Conservation (phyloP, 2,888 invertebrate genomes). For the Rhamnusium bicolor region DNA sequence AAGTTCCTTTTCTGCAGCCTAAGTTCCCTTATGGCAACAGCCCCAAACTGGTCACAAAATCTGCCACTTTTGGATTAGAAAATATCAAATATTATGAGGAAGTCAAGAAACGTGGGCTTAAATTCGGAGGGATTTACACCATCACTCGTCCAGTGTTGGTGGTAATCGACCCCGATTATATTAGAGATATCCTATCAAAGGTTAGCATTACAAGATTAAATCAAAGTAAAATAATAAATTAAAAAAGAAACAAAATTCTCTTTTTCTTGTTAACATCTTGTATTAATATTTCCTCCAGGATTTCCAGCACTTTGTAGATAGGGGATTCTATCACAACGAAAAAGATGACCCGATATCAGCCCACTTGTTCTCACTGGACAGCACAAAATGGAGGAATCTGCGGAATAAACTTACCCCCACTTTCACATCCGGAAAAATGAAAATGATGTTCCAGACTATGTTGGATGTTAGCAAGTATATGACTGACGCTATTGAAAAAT, state of each 20-base stretch:
- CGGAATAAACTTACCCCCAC: constrained; percentile 76
- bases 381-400: constrained; percentile 76
- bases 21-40: constrained; percentile 59
- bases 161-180: constrained; percentile 54
- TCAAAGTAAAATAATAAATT: too few relatives aligned
- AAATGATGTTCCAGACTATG: constrained; percentile 66
- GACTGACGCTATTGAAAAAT: constrained; percentile 54
- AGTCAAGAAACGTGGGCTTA: constrained; percentile 33
- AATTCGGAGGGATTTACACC: constrained; percentile 44
- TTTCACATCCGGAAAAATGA: too few relatives aligned
- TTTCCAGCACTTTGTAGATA: constrained; percentile 44
- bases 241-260: too few relatives aligned
- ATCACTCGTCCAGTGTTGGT: constrained; percentile 48
- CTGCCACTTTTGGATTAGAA: constrained; percentile 36
- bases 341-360: constrained; percentile 67
- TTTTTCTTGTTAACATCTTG: too few relatives aligned
- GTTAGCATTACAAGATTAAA: too few relatives aligned
- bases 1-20: constrained; percentile 54
- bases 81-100: constrained; percentile 42
- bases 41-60: constrained; percentile 35
- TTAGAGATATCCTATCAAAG: too few relatives aligned
- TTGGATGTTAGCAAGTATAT: constrained; percentile 60
- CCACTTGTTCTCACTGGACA: constrained; percentile 74
- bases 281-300: too few relatives aligned
- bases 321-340: constrained; percentile 50